These are phyloP conservation scores for Drosophila funebris DNA, from an alignment of 1,140 invertebrate genomes.

Conservation along the genomic window DNA sequence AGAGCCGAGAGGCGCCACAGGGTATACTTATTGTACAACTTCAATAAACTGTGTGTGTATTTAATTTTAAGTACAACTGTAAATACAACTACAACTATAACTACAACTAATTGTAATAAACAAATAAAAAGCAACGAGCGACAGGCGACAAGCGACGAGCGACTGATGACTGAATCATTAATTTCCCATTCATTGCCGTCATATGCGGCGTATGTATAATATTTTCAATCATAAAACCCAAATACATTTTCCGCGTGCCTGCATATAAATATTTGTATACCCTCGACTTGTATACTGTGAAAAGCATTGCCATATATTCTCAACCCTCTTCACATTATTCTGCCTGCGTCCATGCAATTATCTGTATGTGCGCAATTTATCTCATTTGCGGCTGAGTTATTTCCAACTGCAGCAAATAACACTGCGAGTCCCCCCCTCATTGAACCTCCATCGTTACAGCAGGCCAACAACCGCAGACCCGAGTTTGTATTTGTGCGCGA, in stretches of 20 bases:
- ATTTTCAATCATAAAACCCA: slow-evolving; percentile 48
- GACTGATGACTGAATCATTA: slow-evolving; percentile 13
- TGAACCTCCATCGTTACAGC: not conserved
- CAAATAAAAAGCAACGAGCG: slow-evolving; percentile 3
- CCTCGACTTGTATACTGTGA: slow-evolving; percentile 30
- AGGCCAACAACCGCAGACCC: not conserved
- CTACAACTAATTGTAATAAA: slow-evolving; percentile 36
- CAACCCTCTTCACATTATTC: not conserved
- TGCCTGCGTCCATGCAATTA: slow-evolving; percentile 69
- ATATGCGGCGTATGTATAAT: slow-evolving; percentile 59
- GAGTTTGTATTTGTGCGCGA: slow-evolving; percentile 13
- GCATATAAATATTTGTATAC: slow-evolving; percentile 26
- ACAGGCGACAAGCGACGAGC: slow-evolving; percentile 8
- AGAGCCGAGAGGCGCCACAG: not conserved
- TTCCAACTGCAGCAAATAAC: slow-evolving; percentile 80
- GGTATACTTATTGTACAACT: slow-evolving; percentile 8
- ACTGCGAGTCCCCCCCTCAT: slow-evolving; percentile 7
- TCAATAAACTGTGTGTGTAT: slow-evolving; percentile 31
- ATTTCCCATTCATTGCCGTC: slow-evolving; percentile 20
- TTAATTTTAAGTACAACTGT: slow-evolving; percentile 51
- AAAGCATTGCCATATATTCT: slow-evolving; percentile 55
- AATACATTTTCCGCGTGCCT: slow-evolving; percentile 32
- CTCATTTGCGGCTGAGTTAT: slow-evolving; percentile 84
- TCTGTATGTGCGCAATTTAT: slow-evolving; percentile 82
- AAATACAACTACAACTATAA: slow-evolving; percentile 66